These are phyloP conservation scores for Vireo altiloquus DNA, from an alignment of 2,113 vertebrate genomes.

Conservation along the genomic window DNA sequence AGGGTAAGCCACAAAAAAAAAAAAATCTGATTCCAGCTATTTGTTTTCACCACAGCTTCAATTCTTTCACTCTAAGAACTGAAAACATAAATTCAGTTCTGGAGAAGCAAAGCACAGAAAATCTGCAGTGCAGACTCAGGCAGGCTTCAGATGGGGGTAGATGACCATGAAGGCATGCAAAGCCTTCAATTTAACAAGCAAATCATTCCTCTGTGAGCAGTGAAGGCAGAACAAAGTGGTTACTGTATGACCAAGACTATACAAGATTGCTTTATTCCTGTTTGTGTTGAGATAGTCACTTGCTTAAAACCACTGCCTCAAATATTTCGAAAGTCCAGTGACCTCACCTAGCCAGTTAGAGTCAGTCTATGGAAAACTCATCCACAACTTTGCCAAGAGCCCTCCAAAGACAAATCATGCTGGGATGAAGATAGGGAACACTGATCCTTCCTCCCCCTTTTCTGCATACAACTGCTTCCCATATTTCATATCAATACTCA, in stretches of 20 bases:
- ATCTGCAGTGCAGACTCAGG: not conserved
- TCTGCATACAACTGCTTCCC: not conserved
- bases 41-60: constrained; percentile 5
- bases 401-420: not conserved
- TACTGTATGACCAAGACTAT: constrained; percentile 25
- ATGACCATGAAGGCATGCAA: not conserved
- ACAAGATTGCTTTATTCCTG: constrained; percentile 47
- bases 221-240: constrained; percentile 30
- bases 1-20: not conserved
- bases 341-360: constrained; percentile 8
- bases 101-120: not conserved
- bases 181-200: not conserved
- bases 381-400: not conserved
- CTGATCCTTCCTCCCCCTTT: not conserved
- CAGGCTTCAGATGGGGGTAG: not conserved
- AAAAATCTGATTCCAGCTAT: not conserved
- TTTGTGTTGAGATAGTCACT: constrained; percentile 37
- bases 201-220: not conserved
- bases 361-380: not conserved
- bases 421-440: not conserved
- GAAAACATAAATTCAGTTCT: not conserved
- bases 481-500: not conserved
- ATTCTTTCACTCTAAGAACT: not conserved
- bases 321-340: constrained; percentile 23
- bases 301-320: constrained; percentile 40